Percentiles rank a stretch among this genome's conserved stretches.
Conservation (phyloP, 2,888 invertebrate genomes). For the Eremobia ochroleuca region DNA sequence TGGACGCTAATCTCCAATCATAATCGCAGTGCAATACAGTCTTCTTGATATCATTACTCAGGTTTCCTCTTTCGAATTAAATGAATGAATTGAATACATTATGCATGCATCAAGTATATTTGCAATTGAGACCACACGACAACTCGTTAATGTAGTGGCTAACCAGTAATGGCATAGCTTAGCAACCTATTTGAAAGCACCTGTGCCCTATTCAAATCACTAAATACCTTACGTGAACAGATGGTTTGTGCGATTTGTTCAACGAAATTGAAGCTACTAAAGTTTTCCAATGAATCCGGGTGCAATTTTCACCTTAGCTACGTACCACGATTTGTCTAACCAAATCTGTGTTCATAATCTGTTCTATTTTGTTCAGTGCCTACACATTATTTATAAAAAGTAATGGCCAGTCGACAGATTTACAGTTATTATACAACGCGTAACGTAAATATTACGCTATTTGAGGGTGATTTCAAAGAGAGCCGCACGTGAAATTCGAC, state of each 20-base stretch:
- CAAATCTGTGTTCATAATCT: slow-evolving; percentile 75
- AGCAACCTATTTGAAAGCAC: slow-evolving; percentile 58
- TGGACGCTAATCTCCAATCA: slow-evolving; percentile 28
- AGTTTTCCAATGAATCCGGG: slow-evolving; percentile 42
- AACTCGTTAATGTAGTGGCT: slow-evolving; percentile 54
- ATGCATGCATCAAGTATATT: slow-evolving; percentile 57
- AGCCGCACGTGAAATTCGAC: slow-evolving; percentile 79
- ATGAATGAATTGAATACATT: slow-evolving; percentile 58
- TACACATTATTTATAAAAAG: slow-evolving; percentile 79
- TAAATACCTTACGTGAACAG: slow-evolving; percentile 42
- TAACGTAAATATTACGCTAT: slow-evolving; percentile 84
- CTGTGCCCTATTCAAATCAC: slow-evolving; percentile 53
- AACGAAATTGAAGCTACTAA: slow-evolving; percentile 18
- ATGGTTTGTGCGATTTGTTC: slow-evolving; percentile 29
- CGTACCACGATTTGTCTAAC: slow-evolving; percentile 61
- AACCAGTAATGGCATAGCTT: slow-evolving; percentile 51
- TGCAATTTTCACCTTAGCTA: slow-evolving; percentile 48
- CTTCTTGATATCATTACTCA: slow-evolving; percentile 49
- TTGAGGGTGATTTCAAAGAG: slow-evolving; percentile 84
- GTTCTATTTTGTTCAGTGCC: slow-evolving; percentile 81
- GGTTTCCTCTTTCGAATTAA: slow-evolving; percentile 56
- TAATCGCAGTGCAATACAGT: slow-evolving; percentile 34
- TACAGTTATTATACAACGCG: slow-evolving; percentile 82
- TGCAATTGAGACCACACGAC: slow-evolving; percentile 65
- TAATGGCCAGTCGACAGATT: slow-evolving; percentile 86